Evolutionary conservation across 2,888 invertebrate species (phyloP).

Genomic region (Achlya flavicornis): DNA sequence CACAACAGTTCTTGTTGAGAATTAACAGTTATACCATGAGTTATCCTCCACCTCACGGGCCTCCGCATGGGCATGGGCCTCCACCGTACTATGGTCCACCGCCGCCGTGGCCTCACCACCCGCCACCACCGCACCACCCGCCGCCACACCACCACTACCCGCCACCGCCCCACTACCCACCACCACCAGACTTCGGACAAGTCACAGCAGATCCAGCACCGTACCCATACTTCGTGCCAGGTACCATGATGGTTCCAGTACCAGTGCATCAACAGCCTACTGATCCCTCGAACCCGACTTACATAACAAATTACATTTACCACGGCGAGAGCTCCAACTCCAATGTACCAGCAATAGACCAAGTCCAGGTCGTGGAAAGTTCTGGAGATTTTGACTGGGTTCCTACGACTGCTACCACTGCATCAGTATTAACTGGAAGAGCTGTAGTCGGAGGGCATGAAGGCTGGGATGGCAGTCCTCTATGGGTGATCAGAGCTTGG

Average conservation of each 20-base stretch:
- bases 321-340: constrained; percentile 61
- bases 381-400: constrained; percentile 76
- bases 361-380: constrained; percentile 62
- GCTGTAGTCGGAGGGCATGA: constrained; percentile 77
- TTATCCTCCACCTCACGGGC: constrained; percentile 54
- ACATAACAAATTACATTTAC: constrained; percentile 76
- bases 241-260: constrained; percentile 68
- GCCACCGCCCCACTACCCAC: constrained; percentile 28
- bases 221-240: constrained; percentile 68
- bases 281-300: constrained; percentile 51
- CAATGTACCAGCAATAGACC: constrained; percentile 32
- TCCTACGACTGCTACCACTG: constrained; percentile 66
- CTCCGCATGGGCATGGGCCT: constrained; percentile 37
- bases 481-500: constrained; percentile 78
- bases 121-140: constrained; percentile 31
- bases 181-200: constrained; percentile 44
- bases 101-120: constrained; percentile 31
- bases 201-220: constrained; percentile 37
- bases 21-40: constrained; percentile 49
- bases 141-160: constrained; percentile 27
- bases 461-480: constrained; percentile 77
- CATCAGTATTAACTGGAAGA: constrained; percentile 60
- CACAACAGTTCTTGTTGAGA: constrained; percentile 1
- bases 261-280: constrained; percentile 46
- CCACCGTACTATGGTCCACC: constrained; percentile 55